Evolutionary conservation across 2,888 invertebrate genomes (phyloP), one percentile per base, ranked within the genome.

Genomic region (Dryomyza anilis): DNA sequence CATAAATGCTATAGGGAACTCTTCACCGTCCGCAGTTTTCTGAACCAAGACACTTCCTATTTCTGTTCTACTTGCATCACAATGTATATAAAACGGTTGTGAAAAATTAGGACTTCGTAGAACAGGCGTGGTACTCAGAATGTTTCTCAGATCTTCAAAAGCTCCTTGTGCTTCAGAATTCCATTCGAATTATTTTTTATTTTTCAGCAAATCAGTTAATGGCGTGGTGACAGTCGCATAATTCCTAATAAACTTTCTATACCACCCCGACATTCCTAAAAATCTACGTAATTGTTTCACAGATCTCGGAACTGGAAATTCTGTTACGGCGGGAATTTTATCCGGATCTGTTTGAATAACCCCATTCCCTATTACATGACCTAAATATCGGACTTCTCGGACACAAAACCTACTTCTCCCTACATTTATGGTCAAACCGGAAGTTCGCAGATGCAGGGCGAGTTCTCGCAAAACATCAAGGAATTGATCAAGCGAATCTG

Each of bases 51-150:
- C 64, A 3, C 50, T 61, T 10, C 66, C 67, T 46, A 70, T 58
- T 1, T 64, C 70, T n/a, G 43, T 62, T 8, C 53, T 45, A 19
- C 57, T 58, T 12, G 68, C 68, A 53, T 70, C 70, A 36, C 69
- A 70, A 16, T 67, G 64, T 30, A 66, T 58, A n/a, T 21, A 53
- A 43, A 68, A 70, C 5, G 56, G 64, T 57, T 64, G 58, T 10
- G 14, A 29, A 52, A 69, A 70, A 55, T 70, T 60, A 2, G 69
- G 66, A 55, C 64, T 36, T 7, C 25, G 30, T 60, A 63, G 39
- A 1, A 67, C 65, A 8, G 67, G 60, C 3, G 58, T 63, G 19
- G 58, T 39, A 2, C 55, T 60, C n/a, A 67, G 52, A 16, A 14
- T 46, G 0, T n/a, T 14, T 19, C 69, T 69, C 0, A 68, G 2